phyloP scores from a whole-genome alignment of 1,140 invertebrate genomes.

The Pachyrhynchus sulphureomaculatus region DNA sequence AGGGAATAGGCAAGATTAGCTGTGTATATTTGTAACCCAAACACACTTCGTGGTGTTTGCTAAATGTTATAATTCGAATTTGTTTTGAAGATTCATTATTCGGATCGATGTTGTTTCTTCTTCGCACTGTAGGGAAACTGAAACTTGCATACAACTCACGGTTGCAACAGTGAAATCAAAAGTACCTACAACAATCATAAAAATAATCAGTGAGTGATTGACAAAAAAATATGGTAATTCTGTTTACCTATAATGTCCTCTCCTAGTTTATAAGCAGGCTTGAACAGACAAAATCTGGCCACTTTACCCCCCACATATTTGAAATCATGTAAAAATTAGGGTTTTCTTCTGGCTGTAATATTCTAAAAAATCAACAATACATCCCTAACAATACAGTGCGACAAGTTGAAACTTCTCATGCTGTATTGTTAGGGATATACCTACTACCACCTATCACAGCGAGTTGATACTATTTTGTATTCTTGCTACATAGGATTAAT shows the following conservation, averaged over 20 bases:
- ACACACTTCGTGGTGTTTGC: slow-evolving; percentile 91
- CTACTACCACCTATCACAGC: no score
- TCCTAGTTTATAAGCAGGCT: slow-evolving; percentile 90
- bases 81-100: slow-evolving; percentile 52
- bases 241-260: slow-evolving; percentile 85
- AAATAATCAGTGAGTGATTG: not conserved
- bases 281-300: slow-evolving; percentile 90
- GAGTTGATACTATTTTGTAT: no score
- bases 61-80: slow-evolving; percentile 61
- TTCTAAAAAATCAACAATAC: no score
- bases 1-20: slow-evolving; percentile 87
- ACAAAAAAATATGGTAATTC: no score
- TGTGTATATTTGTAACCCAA: slow-evolving; percentile 85
- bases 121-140: slow-evolving; percentile 88
- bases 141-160: slow-evolving; percentile 92
- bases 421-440: no score
- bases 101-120: slow-evolving; percentile 61
- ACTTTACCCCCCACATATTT: slow-evolving; percentile 88
- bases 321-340: slow-evolving; percentile 95
- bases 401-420: no score
- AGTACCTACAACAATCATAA: slow-evolving; percentile 69
- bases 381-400: no score
- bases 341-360: slow-evolving; percentile 78
- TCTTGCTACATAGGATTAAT: no score
- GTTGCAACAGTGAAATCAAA: slow-evolving; percentile 91